Evolutionary conservation across 2,888 invertebrate genomes (phyloP), one percentile per base, ranked within the genome.

Genomic region (Chymomyza amoena): DNA sequence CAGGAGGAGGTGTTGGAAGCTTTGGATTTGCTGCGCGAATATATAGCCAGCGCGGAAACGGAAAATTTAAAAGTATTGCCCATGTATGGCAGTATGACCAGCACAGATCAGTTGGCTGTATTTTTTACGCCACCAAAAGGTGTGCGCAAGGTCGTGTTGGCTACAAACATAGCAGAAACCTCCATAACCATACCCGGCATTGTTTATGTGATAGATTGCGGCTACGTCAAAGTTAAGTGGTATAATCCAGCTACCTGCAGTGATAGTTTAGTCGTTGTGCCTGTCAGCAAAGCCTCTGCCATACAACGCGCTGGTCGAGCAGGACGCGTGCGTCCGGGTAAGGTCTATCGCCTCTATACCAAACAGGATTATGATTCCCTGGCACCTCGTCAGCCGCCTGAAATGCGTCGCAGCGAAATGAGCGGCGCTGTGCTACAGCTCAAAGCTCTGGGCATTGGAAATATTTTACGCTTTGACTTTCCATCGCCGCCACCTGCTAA

Each of bases 91-190:
- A 96, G 97, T 45, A 92, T 99, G 69, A 96, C 98, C 0, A 94
- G 95, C 82, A 92, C 93, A 57, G 96, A 97, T 73, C 96, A 97
- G 90, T 90, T 97, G 69, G 95, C 95, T 88, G 98, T 96, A 1
- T 98, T 98, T 90, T 95, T 95, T 82, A 92, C 92, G 10, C 93
- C 95, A 0, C 94, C 95, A 0, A 93, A 94, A 73, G 95, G 95
- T 45, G 94, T 95, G 0, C 93, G 99, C 36, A 99, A 99, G 92
- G 95, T 99, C 25, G 95, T 99, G 0, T 93, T 99, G 5, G 96
- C 99, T 0, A 99, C 99, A 0, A 99, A 99, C 89, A 96, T 99
- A 65, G 99, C 99, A 0, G 99, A 99, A 92, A 97, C 99, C 0
- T 98, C 98, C 1, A 95, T 99, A 18, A 99, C 99, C 0, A 98